These are phyloP conservation scores for Odontomyia ornata DNA, from an alignment of 2,888 invertebrate genomes.

Conservation along the genomic window DNA sequence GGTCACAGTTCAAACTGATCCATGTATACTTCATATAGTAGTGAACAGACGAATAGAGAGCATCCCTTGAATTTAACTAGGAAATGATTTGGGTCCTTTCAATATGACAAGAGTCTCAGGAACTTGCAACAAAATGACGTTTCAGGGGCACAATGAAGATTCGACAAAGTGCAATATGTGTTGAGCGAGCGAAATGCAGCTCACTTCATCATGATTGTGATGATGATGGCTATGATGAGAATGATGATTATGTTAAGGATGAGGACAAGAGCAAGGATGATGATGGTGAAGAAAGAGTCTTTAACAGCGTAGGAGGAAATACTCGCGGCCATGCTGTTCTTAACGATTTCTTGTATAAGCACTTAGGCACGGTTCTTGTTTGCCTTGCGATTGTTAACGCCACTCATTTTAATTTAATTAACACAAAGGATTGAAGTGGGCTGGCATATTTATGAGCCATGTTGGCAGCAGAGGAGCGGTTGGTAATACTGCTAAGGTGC, in stretches of 20 bases:
- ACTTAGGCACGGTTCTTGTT: constrained; percentile 51
- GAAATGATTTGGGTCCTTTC: constrained; percentile 23
- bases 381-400: constrained; percentile 50
- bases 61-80: constrained; percentile 39
- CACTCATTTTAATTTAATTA: constrained; percentile 50
- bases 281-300: not conserved
- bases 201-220: constrained; percentile 40
- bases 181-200: constrained; percentile 49
- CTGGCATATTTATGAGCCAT: constrained; percentile 11
- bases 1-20: too few relatives aligned
- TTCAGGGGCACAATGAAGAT: constrained; percentile 50
- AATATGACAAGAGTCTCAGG: constrained; percentile 29
- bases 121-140: constrained; percentile 48
- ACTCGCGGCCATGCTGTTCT: constrained; percentile 43
- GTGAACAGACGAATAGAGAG: constrained; percentile 28
- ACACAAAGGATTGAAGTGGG: constrained; percentile 46
- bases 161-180: constrained; percentile 48
- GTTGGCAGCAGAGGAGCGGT: not conserved
- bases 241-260: constrained; percentile 30
- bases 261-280: constrained; percentile 14
- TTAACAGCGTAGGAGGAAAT: not conserved
- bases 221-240: constrained; percentile 31
- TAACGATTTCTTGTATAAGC: constrained; percentile 49
- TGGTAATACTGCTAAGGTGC: constrained; percentile 35
- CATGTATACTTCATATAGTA: too few relatives aligned